Conservation (phyloP, 2,113 vertebrate species). For the Calcarius ornatus region DNA sequence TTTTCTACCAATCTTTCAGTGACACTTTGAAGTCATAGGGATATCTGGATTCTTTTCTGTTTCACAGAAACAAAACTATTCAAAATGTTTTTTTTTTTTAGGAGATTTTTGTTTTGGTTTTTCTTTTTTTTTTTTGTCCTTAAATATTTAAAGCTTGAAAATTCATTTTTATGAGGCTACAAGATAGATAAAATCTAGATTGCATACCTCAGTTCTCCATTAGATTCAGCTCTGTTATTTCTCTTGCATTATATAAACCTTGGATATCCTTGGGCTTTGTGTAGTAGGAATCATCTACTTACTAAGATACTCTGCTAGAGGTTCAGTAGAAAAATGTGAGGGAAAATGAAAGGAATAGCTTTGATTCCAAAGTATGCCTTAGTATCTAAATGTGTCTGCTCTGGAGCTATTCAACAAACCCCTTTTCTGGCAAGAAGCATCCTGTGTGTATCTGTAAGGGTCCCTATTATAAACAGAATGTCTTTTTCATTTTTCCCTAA, state of each 20-base stretch:
- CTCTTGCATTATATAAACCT: conserved; percentile 5
- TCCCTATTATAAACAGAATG: neutral
- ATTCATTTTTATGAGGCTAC: conserved; percentile 44
- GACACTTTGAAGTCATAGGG: neutral
- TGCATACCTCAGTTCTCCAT: conserved; percentile 2
- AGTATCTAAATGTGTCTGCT: neutral
- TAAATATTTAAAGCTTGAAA: conserved; percentile 35
- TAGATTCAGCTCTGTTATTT: conserved; percentile 40
- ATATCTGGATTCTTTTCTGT: neutral
- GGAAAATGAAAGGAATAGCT: neutral
- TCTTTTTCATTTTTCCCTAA: neutral
- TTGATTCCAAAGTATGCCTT: neutral
- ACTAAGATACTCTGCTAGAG: neutral
- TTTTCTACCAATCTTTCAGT: neutral
- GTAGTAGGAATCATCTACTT: neutral
- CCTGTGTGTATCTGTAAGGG: neutral
- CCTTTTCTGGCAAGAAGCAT: neutral
- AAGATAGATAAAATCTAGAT: conserved; percentile 37
- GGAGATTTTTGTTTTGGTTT: neutral
- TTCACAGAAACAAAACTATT: conserved; percentile 20
- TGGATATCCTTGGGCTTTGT: conserved; percentile 18
- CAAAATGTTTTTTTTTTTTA: no score
- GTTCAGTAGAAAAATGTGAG: neutral
- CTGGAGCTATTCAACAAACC: neutral
- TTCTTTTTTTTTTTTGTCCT: neutral